Conservation (phyloP, 2,797 vertebrate species). For the Pogonophryne albipinna region DNA sequence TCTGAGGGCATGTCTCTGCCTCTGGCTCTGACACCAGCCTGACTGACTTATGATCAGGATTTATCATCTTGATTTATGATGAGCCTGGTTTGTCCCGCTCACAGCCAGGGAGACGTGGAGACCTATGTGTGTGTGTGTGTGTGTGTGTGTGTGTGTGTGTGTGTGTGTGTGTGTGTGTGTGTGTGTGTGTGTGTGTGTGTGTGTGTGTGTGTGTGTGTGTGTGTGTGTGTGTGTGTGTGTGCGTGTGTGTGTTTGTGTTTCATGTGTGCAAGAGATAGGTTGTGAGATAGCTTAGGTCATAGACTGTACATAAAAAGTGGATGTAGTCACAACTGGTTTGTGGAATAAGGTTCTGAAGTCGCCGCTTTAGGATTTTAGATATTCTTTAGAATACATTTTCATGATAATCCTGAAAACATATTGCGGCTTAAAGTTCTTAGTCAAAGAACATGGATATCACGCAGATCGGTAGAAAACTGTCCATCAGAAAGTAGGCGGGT, state of each 20-base stretch:
- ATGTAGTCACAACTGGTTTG: no score
- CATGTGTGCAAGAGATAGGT: background rate
- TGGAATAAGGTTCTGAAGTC: no score
- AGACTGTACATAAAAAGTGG: no score
- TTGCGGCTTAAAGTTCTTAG: no score
- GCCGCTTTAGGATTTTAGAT: no score
- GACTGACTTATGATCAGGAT: slow-evolving; percentile 82
- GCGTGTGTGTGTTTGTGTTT: no score
- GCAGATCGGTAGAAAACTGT: no score
- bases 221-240: slow-evolving; percentile 7
- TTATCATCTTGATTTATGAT: slow-evolving; percentile 82
- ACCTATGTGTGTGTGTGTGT: slow-evolving; percentile 16
- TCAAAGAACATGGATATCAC: no score
- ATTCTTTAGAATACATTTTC: no score
- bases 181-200: slow-evolving; percentile 3
- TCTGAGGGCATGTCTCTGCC: slow-evolving; percentile 74
- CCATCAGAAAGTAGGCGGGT: no score
- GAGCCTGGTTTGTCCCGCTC: slow-evolving; percentile 59
- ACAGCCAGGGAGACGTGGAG: slow-evolving; percentile 38
- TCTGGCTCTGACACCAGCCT: slow-evolving; percentile 75
- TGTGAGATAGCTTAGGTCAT: slow-evolving; percentile 1
- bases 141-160: background rate
- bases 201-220: slow-evolving; percentile 1
- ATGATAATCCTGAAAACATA: no score
- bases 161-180: slow-evolving; percentile 7